Base-by-base conservation (phyloP, 2,888 invertebrate species). In the Seira ritae region DNA sequence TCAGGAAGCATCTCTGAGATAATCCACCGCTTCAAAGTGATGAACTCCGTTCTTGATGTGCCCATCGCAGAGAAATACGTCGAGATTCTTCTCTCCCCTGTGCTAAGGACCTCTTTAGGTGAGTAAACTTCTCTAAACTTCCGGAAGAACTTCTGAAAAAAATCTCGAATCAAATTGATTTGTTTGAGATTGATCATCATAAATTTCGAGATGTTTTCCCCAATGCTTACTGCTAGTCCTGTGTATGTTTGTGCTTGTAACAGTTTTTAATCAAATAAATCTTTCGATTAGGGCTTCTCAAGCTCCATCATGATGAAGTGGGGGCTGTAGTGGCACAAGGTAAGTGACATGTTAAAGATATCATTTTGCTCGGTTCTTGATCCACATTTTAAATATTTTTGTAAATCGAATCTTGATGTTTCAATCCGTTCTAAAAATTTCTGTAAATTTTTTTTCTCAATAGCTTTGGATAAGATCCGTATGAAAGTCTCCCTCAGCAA, bases 271-370 rank as follows among this genome's bases (percentile, higher is more conserved):
- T 62, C 20, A 20, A 62, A 62, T 62, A 62, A 62, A 62, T 62
- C 62, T 62, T 62, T 62, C 20, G 62, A 62, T 62, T 62, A 75
- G 75, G 67, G 6, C 73, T 76, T 19, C 31, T 84, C 10, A 80
- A 80, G 68, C 37, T 80, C 65, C 77, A 72, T 23, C 55, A 84
- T 37, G 80, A 80, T 77, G 77, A 84, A 74, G 73, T 80, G 55
- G 84, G 84, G 22, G 17, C 68, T 19, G 31, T 78, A 12, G 80
- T 84, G 19, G 62, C 80, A 50, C 77, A 84, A 77, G 84, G 84
- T 84, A 80, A 68, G 74, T 68, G 23, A 19, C 10, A 19, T 62
- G 62, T 20, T 62, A 20, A 10, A 12, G 20, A 3, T 20, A 62
- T 8, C 80, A 73, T 42, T 68, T 80, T 80, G 70, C 69, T 80